These are phyloP conservation scores for Hemaris fuciformis DNA, from an alignment of 2,888 invertebrate species.

Conservation along the genomic window DNA sequence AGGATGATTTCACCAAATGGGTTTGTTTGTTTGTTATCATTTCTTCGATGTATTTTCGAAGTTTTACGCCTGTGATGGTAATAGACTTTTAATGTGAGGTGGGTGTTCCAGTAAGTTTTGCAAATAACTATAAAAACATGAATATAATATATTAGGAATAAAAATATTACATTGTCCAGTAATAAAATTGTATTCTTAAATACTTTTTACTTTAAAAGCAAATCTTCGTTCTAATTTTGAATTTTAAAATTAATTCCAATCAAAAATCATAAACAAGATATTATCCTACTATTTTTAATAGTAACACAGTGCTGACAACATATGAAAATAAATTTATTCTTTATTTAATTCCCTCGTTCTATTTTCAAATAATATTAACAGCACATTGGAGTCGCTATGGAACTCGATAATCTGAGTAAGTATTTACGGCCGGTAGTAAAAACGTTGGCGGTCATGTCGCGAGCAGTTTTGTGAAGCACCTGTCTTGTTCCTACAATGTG, in stretches of 20 bases:
- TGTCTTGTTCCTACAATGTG: conserved; percentile 54
- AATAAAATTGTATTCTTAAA: not conserved
- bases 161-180: not conserved
- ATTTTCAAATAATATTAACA: not conserved
- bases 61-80: conserved; percentile 30
- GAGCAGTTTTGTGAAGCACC: conserved; percentile 56
- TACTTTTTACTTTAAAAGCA: too few relatives aligned
- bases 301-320: too few relatives aligned
- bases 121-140: not conserved
- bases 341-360: too few relatives aligned
- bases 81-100: conserved; percentile 4
- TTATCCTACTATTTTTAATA: too few relatives aligned
- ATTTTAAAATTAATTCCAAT: too few relatives aligned
- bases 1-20: not conserved
- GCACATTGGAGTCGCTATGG: not conserved
- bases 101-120: not conserved
- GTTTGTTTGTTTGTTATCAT: conserved; percentile 30
- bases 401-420: conserved; percentile 46
- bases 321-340: too few relatives aligned
- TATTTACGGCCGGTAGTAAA: conserved; percentile 76
- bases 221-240: too few relatives aligned
- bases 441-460: conserved; percentile 71
- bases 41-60: conserved; percentile 59
- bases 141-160: not conserved
- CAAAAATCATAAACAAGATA: too few relatives aligned